Evolutionary conservation across 2,888 invertebrate genomes (phyloP), one percentile per base, ranked within the genome.

Genomic region (Elegia similella): DNA sequence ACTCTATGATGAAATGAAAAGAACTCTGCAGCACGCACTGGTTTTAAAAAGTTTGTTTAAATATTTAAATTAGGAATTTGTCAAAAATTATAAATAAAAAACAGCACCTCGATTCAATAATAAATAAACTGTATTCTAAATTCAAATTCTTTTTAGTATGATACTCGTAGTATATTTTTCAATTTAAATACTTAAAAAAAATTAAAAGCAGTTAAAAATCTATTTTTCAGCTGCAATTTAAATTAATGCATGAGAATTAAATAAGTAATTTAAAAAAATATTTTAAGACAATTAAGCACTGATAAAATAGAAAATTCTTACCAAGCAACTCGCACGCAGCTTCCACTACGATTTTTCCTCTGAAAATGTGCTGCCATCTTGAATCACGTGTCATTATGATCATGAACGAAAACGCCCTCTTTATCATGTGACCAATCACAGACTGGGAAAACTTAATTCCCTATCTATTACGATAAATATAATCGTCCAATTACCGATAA

Each of bases 381-480:
- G 83, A 67, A 83, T 90, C 90, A 90, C 90, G 83, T 89, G 88
- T 80, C 38, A 80, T 82, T 71, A 76, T 75, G 69, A 69, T 76
- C 77, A 72, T 76, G 68, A 74, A 67, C 68, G 70, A 68, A 66
- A 67, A 76, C 77, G 76, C 74, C 75, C 77, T 75, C 69, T 55
- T 52, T 56, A 64, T 80, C 86, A 84, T 87, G 82, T 88, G 89
- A 89, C 88, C 86, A 87, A 86, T 86, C 86, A 86, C 82, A 78
- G 62, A 62, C 60, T 67, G 62, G 63, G 62, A 69, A 72, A 69
- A 70, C 66, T 59, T 64, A 66, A 69, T 68, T 74, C 77, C 73
- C 73, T 73, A 76, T 73, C 72, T 74, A 66, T 69, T 68, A 58
- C 68, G 65, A 60, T 56, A 62, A 60, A 61, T 59, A 61, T 57